Evolutionary conservation across 2,888 invertebrate species (phyloP).

Genomic region (Eutolmus rufibarbis): DNA sequence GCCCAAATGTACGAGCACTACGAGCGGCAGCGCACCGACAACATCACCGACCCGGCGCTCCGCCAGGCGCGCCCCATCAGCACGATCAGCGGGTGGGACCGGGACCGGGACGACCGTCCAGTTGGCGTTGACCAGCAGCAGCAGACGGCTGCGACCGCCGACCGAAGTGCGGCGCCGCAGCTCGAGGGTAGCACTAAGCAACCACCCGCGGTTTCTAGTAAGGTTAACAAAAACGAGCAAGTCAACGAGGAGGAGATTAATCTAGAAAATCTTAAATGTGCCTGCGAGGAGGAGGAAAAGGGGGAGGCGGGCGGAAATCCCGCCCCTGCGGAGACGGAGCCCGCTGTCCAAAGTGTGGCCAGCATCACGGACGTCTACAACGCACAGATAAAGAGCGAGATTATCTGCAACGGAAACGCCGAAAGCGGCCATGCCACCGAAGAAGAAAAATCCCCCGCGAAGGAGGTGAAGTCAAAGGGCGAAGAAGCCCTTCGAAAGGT

Average conservation of each 20-base stretch:
- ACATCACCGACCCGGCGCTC: conserved; percentile 93
- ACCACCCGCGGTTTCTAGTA: conserved; percentile 22
- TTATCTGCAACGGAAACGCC: conserved; percentile 54
- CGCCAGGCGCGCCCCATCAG: conserved; percentile 92
- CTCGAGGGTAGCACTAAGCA: conserved; percentile 44
- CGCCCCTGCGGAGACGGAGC: conserved; percentile 45
- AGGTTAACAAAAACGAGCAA: conserved; percentile 51
- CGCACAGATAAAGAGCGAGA: conserved; percentile 60
- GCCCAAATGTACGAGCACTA: conserved; percentile 98
- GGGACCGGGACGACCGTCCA: conserved; percentile 64
- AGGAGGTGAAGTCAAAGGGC: conserved; percentile 53
- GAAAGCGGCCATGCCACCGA: conserved; percentile 44
- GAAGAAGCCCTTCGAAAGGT: conserved; percentile 49
- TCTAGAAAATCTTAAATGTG: conserved; percentile 51
- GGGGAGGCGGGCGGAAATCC: background rate
- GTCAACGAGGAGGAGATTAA: conserved; percentile 51
- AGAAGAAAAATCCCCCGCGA: conserved; percentile 44
- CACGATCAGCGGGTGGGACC: conserved; percentile 95
- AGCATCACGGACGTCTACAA: conserved; percentile 63
- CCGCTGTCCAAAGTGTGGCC: conserved; percentile 54
- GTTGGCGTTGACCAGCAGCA: conserved; percentile 39
- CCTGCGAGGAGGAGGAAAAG: conserved; percentile 50
- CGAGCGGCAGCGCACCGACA: conserved; percentile 90
- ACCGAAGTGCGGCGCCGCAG: conserved; percentile 54
- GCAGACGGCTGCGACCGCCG: conserved; percentile 53